phyloP scores from a whole-genome alignment of 92 coral and sea anemone genomes.

The Plumapathes pennacea region DNA sequence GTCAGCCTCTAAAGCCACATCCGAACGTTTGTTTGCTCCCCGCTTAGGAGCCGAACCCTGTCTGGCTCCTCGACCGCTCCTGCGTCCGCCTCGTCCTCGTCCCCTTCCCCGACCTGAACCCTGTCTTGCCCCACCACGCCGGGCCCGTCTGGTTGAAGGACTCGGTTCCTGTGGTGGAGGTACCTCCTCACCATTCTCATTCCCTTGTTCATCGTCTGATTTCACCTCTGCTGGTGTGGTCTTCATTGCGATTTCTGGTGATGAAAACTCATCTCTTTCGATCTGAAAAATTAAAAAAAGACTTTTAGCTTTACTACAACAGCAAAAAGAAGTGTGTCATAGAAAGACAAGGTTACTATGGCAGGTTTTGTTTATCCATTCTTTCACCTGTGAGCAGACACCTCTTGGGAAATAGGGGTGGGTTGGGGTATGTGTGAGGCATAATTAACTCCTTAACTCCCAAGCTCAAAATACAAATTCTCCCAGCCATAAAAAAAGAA shows the following conservation, averaged over 20 bases:
- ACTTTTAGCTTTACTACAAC: too few species aligned
- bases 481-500: too few species aligned
- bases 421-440: too few species aligned
- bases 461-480: too few species aligned
- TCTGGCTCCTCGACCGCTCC: conserved; percentile 40
- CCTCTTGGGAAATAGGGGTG: too few species aligned
- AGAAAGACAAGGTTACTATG: too few species aligned
- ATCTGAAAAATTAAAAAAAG: background rate
- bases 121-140: conserved; percentile 39
- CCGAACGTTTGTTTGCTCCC: conserved; percentile 33
- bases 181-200: conserved; percentile 1
- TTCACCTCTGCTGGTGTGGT: background rate
- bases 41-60: conserved; percentile 31
- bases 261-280: background rate
- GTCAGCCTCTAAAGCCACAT: conserved; percentile 15
- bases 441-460: too few species aligned
- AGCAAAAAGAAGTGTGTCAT: too few species aligned
- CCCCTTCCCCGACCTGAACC: conserved; percentile 72
- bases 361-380: too few species aligned
- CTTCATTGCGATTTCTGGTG: background rate
- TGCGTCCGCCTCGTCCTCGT: conserved; percentile 71
- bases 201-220: conserved; percentile 4
- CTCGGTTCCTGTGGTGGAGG: conserved; percentile 33
- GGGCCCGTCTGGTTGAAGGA: conserved; percentile 44
- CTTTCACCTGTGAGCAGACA: too few species aligned